These are phyloP conservation scores for Spinus olivaceus DNA, from an alignment of 2,797 vertebrate species.

Conservation along the genomic window DNA sequence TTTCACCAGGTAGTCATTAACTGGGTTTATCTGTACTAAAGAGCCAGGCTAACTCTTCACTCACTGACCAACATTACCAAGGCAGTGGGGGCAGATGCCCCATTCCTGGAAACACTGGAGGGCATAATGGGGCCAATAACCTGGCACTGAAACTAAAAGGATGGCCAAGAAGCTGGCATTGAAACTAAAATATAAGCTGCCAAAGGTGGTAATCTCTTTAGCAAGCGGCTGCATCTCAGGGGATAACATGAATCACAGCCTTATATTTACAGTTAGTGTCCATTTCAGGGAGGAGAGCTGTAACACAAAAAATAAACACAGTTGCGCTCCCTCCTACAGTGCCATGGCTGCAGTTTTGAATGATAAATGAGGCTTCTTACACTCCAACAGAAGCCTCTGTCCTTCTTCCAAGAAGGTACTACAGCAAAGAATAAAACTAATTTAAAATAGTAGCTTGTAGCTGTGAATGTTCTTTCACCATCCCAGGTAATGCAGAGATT, in stretches of 20 bases:
- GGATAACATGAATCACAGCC: background rate
- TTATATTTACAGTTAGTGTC: background rate
- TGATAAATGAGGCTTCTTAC: background rate
- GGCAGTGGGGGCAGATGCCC: background rate
- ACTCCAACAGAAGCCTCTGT: background rate
- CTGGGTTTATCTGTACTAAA: background rate
- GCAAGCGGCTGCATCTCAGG: background rate
- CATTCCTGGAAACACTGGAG: background rate
- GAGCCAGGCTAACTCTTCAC: background rate
- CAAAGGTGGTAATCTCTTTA: constrained; percentile 2
- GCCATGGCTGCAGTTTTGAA: background rate
- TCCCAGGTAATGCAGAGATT: background rate
- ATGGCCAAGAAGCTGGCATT: background rate
- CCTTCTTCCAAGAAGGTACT: background rate
- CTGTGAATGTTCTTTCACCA: background rate
- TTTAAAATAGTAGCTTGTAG: background rate
- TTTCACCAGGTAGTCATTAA: background rate
- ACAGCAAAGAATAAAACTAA: background rate
- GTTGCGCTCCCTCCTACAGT: background rate
- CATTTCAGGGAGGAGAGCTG: background rate
- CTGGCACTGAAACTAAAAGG: background rate
- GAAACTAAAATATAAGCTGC: background rate
- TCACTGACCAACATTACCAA: background rate
- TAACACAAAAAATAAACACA: background rate
- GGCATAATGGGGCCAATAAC: background rate